A percentile compares a stretch with the other conserved stretches of the same genome.
Conservation (phyloP, 2,797 vertebrate genomes). For the Anguilla marmorata region DNA sequence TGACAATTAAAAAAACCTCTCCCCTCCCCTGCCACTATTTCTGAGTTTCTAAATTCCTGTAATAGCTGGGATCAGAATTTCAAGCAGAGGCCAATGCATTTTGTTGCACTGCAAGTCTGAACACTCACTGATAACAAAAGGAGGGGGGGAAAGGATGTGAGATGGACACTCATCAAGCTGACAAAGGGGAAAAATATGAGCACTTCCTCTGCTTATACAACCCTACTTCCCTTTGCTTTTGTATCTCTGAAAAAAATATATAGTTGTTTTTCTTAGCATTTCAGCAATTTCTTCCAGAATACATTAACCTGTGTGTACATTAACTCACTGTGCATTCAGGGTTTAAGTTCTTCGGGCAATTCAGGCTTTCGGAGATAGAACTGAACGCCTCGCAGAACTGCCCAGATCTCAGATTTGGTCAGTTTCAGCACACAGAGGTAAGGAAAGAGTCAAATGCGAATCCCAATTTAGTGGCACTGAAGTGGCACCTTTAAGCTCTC, state of each 20-base stretch:
- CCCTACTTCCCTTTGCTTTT: background rate
- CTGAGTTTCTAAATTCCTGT: background rate
- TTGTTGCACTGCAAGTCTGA: background rate
- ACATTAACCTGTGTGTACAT: slow-evolving; percentile 1
- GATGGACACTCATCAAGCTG: background rate
- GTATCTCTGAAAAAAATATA: background rate
- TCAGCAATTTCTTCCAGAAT: background rate
- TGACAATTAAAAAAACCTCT: background rate
- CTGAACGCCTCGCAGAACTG: background rate
- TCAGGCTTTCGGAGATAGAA: background rate
- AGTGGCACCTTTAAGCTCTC: background rate
- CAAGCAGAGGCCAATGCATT: background rate
- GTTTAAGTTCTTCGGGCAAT: background rate
- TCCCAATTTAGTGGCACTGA: background rate
- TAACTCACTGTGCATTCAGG: background rate
- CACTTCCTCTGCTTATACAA: slow-evolving; percentile 4
- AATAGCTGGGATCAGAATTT: background rate
- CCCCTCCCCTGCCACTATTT: background rate
- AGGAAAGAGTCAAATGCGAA: background rate
- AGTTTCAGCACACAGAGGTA: background rate
- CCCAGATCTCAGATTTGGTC: background rate
- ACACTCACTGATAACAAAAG: background rate
- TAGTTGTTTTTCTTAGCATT: background rate
- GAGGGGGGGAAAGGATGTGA: background rate
- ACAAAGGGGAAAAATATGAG: background rate